Percentiles rank a stretch among this genome's conserved stretches.
Evolutionary conservation across 2,888 invertebrate genomes (phyloP).

Genomic region (Ormyrus nitidulus): DNA sequence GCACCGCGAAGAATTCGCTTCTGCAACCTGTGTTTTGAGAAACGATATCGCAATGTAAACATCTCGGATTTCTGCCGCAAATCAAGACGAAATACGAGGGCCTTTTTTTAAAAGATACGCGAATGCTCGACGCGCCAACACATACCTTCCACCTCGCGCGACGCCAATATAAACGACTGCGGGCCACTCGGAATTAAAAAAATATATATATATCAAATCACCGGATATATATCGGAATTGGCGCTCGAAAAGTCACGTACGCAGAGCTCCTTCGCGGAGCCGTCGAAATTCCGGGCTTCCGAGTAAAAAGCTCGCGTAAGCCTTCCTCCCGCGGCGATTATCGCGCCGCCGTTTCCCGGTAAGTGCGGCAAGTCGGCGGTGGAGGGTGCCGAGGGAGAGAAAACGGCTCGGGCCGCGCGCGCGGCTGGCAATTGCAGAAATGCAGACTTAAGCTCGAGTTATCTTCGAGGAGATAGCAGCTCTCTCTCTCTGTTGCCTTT

Average conservation of each 20-base stretch:
- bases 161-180: too few species aligned
- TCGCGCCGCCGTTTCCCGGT: constrained; percentile 36
- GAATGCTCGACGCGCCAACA: constrained; percentile 2
- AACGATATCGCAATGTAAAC: constrained; percentile 46
- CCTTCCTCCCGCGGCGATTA: neutral
- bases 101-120: constrained; percentile 21
- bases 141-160: neutral
- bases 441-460: constrained; percentile 62
- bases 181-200: neutral
- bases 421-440: constrained; percentile 67
- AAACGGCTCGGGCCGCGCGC: constrained; percentile 35
- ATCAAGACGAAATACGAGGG: constrained; percentile 48
- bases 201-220: neutral
- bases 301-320: constrained; percentile 40
- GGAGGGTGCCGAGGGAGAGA: neutral
- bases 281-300: neutral
- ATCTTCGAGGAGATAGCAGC: constrained; percentile 55
- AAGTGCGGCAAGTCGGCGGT: constrained; percentile 45
- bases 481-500: too few species aligned
- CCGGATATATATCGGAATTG: too few species aligned
- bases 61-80: constrained; percentile 42
- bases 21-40: constrained; percentile 47
- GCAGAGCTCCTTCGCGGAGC: neutral
- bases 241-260: too few species aligned
- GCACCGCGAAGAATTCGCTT: constrained; percentile 31